Conservation (phyloP, 2,113 vertebrate genomes). For the Emydura subglobosa region DNA sequence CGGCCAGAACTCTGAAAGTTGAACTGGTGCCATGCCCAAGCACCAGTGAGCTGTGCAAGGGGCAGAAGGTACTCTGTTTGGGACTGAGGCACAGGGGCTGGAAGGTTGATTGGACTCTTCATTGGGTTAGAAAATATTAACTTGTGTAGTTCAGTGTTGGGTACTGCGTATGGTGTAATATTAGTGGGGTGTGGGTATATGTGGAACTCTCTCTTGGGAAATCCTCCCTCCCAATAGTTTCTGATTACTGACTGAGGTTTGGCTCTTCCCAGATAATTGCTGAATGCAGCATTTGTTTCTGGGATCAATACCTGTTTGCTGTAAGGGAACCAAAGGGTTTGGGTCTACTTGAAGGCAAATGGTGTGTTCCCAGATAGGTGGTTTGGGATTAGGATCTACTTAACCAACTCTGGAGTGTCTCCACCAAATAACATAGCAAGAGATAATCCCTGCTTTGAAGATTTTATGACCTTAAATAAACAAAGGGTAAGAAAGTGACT, state of each 20-base stretch:
- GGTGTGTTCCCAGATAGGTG: background rate
- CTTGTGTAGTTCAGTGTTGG: too few relatives aligned
- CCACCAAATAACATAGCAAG: background rate
- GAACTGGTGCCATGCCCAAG: background rate
- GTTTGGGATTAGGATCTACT: background rate
- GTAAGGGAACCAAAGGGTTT: background rate
- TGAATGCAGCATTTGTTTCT: background rate
- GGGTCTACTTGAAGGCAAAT: background rate
- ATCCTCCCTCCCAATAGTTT: background rate
- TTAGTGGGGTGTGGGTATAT: background rate
- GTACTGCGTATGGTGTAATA: background rate
- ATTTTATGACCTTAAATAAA: background rate
- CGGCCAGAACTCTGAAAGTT: background rate
- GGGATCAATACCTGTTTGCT: background rate
- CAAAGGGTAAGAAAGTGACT: fast-evolving
- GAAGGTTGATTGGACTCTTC: background rate
- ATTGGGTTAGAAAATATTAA: background rate
- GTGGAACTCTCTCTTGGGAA: background rate
- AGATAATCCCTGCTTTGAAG: background rate
- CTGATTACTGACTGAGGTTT: background rate
- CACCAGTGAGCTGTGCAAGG: background rate
- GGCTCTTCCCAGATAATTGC: background rate
- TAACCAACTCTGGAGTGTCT: background rate
- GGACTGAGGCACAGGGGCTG: background rate
- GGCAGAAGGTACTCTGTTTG: background rate